phyloP scores from a whole-genome alignment of 1,140 invertebrate genomes.

The Megalopta genalis region DNA sequence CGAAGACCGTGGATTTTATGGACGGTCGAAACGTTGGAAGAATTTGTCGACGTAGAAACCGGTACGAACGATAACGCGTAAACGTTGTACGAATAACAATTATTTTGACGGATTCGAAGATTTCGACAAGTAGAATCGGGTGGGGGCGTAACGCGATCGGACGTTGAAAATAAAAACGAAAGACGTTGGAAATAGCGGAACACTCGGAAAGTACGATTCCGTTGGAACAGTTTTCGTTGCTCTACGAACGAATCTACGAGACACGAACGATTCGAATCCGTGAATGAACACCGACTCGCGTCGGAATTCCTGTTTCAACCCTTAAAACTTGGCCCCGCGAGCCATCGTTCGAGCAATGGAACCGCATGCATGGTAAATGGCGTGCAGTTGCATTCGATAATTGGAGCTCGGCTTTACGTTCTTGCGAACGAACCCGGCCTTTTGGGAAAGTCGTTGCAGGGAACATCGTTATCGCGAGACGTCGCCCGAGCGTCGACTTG shows the following conservation, averaged over 20 bases:
- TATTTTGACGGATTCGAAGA: too few relatives aligned
- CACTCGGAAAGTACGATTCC: too few relatives aligned
- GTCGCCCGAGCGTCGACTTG: constrained; percentile 18
- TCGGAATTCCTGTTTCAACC: neutral
- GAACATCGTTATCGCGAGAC: constrained; percentile 27
- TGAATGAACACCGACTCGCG: neutral
- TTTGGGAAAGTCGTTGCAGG: constrained; percentile 31
- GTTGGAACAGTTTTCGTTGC: too few relatives aligned
- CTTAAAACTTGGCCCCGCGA: constrained; percentile 16
- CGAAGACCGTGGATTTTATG: too few relatives aligned
- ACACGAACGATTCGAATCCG: neutral
- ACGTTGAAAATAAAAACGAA: too few relatives aligned
- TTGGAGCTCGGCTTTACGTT: constrained; percentile 31
- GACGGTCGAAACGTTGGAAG: too few relatives aligned
- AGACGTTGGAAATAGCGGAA: too few relatives aligned
- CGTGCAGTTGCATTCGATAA: constrained; percentile 47
- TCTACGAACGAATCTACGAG: neutral
- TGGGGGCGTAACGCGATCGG: too few relatives aligned
- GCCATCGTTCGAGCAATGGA: neutral
- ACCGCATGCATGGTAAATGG: constrained; percentile 27
- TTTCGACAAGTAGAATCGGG: too few relatives aligned
- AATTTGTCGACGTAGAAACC: too few relatives aligned
- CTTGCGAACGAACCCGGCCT: constrained; percentile 14
- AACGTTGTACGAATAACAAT: too few relatives aligned
- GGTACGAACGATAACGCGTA: too few relatives aligned